Base-by-base conservation (phyloP, 2,113 vertebrate species). In the Panurus biarmicus region DNA sequence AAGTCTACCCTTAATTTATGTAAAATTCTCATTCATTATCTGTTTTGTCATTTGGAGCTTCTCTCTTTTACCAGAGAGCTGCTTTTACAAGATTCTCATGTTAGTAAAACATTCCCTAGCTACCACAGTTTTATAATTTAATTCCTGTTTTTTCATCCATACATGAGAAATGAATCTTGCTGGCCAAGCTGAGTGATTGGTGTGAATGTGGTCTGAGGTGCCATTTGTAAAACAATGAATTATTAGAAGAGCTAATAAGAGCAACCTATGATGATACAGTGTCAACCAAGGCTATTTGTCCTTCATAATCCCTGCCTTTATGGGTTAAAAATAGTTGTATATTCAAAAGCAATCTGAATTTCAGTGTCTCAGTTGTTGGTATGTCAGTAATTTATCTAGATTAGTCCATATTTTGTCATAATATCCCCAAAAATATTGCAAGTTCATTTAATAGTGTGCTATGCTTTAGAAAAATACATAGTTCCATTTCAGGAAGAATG, bases 281-380 rank as follows among this genome's bases (percentile, higher is more conserved):
- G 35, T 36, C 85, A 96, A 12, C 62, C 58, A 44, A 50, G 67
- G 87, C 77, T 58, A 89, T 94, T 95, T 93, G 79, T 72, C 89
- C 57, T 61, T 85, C 87, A 91, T 70, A 94, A 91, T 89, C 64
- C 62, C 71, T 70, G 47, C 51, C 58, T 92, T 95, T 94, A 79
- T 85, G 42, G 73, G 58, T 92, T 91, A 87, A 94, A 96, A 92
- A 61, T 16, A 94, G 77, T 94, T 92, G 84, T 89, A 89, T 91
- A 87, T 85, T 89, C 87, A 89, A 79, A 95, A 95, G 58, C 62
- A 89, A 94, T 89, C 74, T 51, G 74, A 95, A 87, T 85, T 87
- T 93, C 89, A 76, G 78, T 47, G 50, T 65, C 77, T 58, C 45
- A 38, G 74, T 76, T 87, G 77, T 89, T 78, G 77, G 31, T 61